Base-by-base conservation (phyloP, 1,140 invertebrate species). In the Pseudomyrmex concolor region DNA sequence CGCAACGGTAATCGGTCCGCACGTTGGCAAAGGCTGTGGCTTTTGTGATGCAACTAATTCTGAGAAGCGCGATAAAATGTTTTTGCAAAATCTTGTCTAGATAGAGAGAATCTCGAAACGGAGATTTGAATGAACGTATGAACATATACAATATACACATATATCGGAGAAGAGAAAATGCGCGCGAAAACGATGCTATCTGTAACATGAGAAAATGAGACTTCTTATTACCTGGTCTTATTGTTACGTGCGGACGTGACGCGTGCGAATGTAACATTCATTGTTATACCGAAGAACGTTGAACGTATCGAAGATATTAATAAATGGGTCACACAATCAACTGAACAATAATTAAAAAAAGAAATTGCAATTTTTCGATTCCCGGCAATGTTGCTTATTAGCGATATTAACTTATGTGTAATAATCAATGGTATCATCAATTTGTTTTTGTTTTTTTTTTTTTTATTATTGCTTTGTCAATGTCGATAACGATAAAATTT, bases 191-290 rank as follows among this genome's bases (percentile, higher is more conserved):
- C 77, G 80, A 85, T 86, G 43, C 60, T 87, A 87, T 86, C 73
- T 86, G 84, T 87, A 86, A 87, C 80, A 73, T 87, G 86, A 86
- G 80, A 87, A 86, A 86, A 86, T 70, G 25, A 71, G 63, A 68
- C 83, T 87, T 63, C 85, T 73, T 72, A 80, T 86, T 80, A 82
- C 60, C 64, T 48, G 80, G 13, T 59, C 60, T 80, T 22, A 22
- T 25, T 64, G 72, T 87, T 87, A 74, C 73, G 34, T 57, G 34
- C 68, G 34, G 25, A 72, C 50, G 68, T 51, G 71, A 15, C 25
- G n/a, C 62, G 72, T 73, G 81, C 22, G 72, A 86, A 86, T 64
- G 62, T 48, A 80, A 34, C 43, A 15, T 70, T 70, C 22, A 80
- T 80, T 87, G 67, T 87, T 71, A 25, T 25, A 55, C 22, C 55